Base-by-base conservation (phyloP, 2,888 invertebrate genomes). In the Campopleginae sp. region DNA sequence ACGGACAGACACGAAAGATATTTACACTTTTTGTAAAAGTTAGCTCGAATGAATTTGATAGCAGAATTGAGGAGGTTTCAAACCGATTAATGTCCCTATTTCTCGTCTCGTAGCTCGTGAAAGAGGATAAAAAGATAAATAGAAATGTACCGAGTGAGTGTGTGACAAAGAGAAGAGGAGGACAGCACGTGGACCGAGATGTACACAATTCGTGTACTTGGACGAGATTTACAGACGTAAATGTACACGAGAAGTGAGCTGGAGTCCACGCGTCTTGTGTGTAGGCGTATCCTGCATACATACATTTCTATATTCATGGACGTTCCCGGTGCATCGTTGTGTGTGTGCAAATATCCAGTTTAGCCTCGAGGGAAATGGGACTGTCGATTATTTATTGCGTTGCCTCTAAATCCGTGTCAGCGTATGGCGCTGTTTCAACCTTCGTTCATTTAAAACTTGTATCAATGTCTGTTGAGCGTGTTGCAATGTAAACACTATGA, bases 331-430 rank as follows among this genome's bases (percentile, higher is more conserved):
- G 19, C n/a, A 38, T 54, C 38, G 5, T 58, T 72, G 31, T 83
- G 70, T 54, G 12, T 79, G 70, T 58, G 74, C 70, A 82, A 82
- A 85, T 81, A 78, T 71, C 46, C 46, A 85, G 63, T 78, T 85
- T 71, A 71, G 31, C 75, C 82, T 71, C 19, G 48, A 54, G 80
- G 82, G 75, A 82, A 85, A 85, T 85, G 82, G 79, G 82, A 77
- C 76, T 77, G 77, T 70, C 82, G 85, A 85, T 85, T 82, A 82
- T 85, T 85, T 82, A 82, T 85, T 85, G 80, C 82, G 48, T 65
- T 74, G 80, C 66, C 68, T 80, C 77, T 72, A 82, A 80, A 80
- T 82, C 66, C 85, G 61, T 77, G 80, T 77, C 85, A 82, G 74
- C 80, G 80, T 74, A 61, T 82, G 85, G 74, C 68, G 79, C 79